Conservation (phyloP, 2,888 invertebrate genomes). For the Ormyrus pomaceus region DNA sequence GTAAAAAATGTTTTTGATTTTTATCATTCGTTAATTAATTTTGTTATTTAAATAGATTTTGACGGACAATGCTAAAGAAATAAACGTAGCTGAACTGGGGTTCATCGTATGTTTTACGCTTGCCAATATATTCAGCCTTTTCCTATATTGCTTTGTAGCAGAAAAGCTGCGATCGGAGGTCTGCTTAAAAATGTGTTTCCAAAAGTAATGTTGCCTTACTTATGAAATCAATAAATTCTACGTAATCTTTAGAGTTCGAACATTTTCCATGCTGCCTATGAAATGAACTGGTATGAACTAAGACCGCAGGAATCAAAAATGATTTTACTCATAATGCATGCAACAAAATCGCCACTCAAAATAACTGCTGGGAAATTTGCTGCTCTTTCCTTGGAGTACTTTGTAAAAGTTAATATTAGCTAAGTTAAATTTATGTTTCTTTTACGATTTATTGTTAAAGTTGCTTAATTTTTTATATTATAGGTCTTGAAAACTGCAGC, state of each 20-base stretch:
- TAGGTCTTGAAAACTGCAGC: not conserved
- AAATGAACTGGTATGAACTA: constrained; percentile 60
- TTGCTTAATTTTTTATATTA: not conserved
- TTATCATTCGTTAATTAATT: not conserved
- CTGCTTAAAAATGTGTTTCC: not conserved
- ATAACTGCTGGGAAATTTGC: constrained; percentile 65
- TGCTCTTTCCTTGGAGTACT: constrained; percentile 59
- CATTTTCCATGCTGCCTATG: not conserved
- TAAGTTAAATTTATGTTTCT: not conserved
- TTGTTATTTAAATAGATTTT: not conserved
- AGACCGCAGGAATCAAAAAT: constrained; percentile 53
- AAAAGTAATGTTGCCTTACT: not conserved
- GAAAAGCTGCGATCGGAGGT: constrained; percentile 33
- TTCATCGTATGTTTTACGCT: not conserved
- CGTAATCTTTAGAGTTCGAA: not conserved
- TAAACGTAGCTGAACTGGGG: not conserved
- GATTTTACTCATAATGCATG: constrained; percentile 59
- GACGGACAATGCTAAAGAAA: not conserved
- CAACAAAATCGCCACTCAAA: constrained; percentile 59
- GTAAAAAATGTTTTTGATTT: too few relatives aligned
- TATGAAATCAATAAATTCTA: not conserved
- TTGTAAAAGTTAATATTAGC: constrained; percentile 34
- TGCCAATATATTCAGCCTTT: constrained; percentile 23
- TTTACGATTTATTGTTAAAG: not conserved
- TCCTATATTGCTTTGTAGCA: constrained; percentile 55